Evolutionary conservation across 2,888 invertebrate species (phyloP).

Genomic region (Harpalus rufipes): DNA sequence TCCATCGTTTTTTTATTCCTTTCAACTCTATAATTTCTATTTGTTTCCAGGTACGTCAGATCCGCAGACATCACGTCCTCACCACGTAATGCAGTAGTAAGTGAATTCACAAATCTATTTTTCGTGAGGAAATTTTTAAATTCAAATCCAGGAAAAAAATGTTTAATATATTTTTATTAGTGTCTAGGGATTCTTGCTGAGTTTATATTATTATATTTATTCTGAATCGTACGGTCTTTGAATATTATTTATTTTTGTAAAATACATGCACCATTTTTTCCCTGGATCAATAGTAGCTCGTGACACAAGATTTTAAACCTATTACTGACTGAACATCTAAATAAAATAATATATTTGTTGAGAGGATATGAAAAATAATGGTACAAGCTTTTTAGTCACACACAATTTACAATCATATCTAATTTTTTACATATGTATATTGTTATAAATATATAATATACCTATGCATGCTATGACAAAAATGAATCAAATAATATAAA

Average conservation of each 20-base stretch:
- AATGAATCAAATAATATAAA: too few species aligned
- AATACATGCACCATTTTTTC: conserved; percentile 31
- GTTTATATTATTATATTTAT: conserved; percentile 45
- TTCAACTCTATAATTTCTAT: conserved; percentile 57
- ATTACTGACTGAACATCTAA: neutral
- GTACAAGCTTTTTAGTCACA: too few species aligned
- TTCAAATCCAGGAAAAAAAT: conserved; percentile 52
- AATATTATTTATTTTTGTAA: conserved; percentile 47
- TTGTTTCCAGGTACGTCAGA: conserved; percentile 65
- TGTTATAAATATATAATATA: too few species aligned
- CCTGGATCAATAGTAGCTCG: neutral
- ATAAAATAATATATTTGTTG: neutral
- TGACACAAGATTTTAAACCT: too few species aligned
- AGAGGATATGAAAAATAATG: too few species aligned
- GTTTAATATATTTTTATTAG: conserved; percentile 51
- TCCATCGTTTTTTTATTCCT: conserved; percentile 30
- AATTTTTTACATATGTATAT: too few species aligned
- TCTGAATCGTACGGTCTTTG: conserved; percentile 21
- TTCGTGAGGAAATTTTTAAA: conserved; percentile 63
- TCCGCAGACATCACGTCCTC: conserved; percentile 59
- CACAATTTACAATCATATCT: too few species aligned
- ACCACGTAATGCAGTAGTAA: conserved; percentile 62
- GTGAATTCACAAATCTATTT: conserved; percentile 63
- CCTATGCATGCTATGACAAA: too few species aligned
- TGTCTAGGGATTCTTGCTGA: conserved; percentile 46